phyloP scores from a whole-genome alignment of 23 tunicate genomes.

The Halocynthia aurantium region DNA sequence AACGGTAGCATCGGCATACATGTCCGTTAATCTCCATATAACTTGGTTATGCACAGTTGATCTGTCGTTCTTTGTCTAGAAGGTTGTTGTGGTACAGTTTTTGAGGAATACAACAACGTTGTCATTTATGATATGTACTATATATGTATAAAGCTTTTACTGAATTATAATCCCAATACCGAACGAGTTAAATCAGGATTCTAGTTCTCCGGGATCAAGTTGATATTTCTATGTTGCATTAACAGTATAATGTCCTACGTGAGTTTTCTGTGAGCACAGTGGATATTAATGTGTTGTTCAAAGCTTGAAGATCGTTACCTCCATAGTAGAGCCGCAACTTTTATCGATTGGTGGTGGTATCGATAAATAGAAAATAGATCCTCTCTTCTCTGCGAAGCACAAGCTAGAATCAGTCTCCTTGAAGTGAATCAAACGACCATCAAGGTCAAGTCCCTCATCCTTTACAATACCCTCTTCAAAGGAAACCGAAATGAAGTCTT shows the following conservation, averaged over 20 bases:
- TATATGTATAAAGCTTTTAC: too few species aligned
- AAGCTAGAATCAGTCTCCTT: conserved; percentile 31
- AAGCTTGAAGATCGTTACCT: conserved; percentile 7
- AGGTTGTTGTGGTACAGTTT: not conserved
- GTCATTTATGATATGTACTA: too few species aligned
- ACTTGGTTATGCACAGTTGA: conserved; percentile 68
- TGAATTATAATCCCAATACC: too few species aligned
- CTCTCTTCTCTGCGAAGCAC: conserved; percentile 46
- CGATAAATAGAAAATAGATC: conserved; percentile 37
- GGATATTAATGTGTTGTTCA: not conserved
- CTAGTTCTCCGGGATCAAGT: too few species aligned
- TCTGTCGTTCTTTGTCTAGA: conserved; percentile 43
- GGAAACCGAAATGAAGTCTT: conserved; percentile 50
- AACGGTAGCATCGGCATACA: conserved; percentile 49
- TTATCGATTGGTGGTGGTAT: conserved; percentile 82
- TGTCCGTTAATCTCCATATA: conserved; percentile 65
- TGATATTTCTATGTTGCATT: too few species aligned
- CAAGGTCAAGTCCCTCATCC: conserved; percentile 71
- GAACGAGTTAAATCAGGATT: too few species aligned
- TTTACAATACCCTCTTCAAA: conserved; percentile 59
- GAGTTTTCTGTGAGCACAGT: too few species aligned
- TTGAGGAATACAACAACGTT: too few species aligned
- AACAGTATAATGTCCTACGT: too few species aligned
- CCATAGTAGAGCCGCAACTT: conserved; percentile 67
- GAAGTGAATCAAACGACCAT: conserved; percentile 51